These are phyloP conservation scores for Hucho hucho DNA, from an alignment of 2,113 vertebrate species.

Conservation along the genomic window DNA sequence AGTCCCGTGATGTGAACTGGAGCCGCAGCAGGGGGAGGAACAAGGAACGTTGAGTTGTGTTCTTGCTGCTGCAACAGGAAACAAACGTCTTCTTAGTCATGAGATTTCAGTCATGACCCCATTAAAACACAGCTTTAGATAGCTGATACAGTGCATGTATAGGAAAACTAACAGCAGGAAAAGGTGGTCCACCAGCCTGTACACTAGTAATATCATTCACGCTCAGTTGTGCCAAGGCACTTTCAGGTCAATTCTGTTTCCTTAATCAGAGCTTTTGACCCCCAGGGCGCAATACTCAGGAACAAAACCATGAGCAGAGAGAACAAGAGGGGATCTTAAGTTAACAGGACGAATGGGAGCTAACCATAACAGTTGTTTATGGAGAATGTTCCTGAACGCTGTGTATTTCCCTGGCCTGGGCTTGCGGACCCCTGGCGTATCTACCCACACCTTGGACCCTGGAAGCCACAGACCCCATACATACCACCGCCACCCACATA, in stretches of 20 bases:
- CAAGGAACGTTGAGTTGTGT: not conserved
- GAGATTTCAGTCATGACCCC: conserved; percentile 34
- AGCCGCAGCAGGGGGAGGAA: too few relatives aligned
- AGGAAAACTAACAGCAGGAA: conserved; percentile 35
- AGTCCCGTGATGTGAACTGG: conserved; percentile 33
- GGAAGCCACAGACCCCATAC: too few relatives aligned
- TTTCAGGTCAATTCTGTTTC: conserved; percentile 53
- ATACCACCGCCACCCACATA: too few relatives aligned
- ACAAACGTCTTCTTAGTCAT: conserved; percentile 11
- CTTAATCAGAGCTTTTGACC: conserved; percentile 49
- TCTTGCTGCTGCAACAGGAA: conserved; percentile 14
- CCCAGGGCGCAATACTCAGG: not conserved
- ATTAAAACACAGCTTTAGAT: not conserved
- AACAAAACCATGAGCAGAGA: not conserved
- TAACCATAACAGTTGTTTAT: conserved; percentile 49
- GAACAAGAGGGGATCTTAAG: conserved; percentile 34
- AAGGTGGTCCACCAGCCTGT: conserved; percentile 50
- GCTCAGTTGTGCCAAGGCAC: conserved; percentile 28
- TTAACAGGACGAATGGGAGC: conserved; percentile 54
- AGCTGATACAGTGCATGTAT: not conserved
- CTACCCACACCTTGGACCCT: too few relatives aligned
- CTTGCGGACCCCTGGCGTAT: too few relatives aligned
- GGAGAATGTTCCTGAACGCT: conserved; percentile 29
- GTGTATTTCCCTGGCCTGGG: too few relatives aligned
- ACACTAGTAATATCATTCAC: conserved; percentile 23